Base-by-base conservation (phyloP, 2,113 vertebrate genomes). In the Fregetta grallaria region DNA sequence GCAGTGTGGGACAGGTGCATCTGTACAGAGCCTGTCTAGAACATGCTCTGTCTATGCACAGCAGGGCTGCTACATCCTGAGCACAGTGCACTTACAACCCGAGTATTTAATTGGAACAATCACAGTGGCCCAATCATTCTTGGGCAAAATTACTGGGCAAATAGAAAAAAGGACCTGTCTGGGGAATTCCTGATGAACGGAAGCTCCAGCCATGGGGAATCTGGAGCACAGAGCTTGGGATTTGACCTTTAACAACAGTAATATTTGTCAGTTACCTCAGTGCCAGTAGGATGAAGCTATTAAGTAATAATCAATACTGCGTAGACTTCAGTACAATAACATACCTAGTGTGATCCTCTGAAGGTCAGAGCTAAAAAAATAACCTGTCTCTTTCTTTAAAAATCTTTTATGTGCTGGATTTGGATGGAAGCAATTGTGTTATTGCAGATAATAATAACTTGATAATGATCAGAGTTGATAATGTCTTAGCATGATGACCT, bases 401-500 rank as follows among this genome's bases (percentile, higher is more conserved):
- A 88, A 38, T 79, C 40, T 86, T 91, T 49, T 53, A 32, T 78
- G 27, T 73, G 58, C 45, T 92, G 71, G 27, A 65, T 92, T 91
- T 95, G 72, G 75, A 76, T 89, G 42, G 85, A 88, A 92, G 42
- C 11, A 91, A 30, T 88, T 85, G 81, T 88, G 58, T 81, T 96
- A 76, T n/a, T 92, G 42, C 49, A 90, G 78, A 79, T 79, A 92
- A 94, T 77, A 94, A 83, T 66, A 95, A 70, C 59, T 77, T 93
- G 68, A 88, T 91, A 93, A 94, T 92, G 85, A 90, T 95, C 55
- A 73, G 53, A 83, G 55, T 45, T 96, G 88, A 94, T 86, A 93
- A 88, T 62, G 65, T 88, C 88, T 95, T 75, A 70, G 71, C 63
- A 70, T 36, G 52, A 47, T 92, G 93, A 94, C 95, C 96, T 97